These are phyloP conservation scores for Panopea generosa DNA, from an alignment of 2,888 invertebrate genomes.

Conservation along the genomic window DNA sequence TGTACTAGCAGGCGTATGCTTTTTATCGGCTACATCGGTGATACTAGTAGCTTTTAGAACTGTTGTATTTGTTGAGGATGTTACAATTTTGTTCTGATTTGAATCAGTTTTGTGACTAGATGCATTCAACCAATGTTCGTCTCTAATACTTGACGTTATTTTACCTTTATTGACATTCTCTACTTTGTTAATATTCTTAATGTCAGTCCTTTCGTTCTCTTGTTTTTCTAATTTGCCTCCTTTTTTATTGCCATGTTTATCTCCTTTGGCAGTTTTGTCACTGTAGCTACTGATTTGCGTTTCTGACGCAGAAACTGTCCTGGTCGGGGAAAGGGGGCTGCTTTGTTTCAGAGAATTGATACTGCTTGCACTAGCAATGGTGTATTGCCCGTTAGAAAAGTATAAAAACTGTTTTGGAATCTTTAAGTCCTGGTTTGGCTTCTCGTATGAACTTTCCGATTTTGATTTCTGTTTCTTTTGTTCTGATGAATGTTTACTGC, in stretches of 20 bases:
- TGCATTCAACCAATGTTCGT: not conserved
- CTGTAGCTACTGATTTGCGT: conserved; percentile 22
- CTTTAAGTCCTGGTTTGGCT: conserved; percentile 38
- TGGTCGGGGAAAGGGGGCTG: conserved; percentile 58
- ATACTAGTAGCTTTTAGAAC: not conserved
- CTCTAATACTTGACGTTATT: not conserved
- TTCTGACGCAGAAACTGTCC: conserved; percentile 51
- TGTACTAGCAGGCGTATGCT: conserved; percentile 18
- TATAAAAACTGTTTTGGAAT: conserved; percentile 61
- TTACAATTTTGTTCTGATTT: conserved; percentile 34
- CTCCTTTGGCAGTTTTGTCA: conserved; percentile 35
- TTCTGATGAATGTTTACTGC: conserved; percentile 15
- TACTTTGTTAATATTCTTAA: conserved; percentile 9
- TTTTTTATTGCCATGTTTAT: conserved; percentile 14
- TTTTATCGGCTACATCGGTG: conserved; percentile 1
- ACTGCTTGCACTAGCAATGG: conserved; percentile 51
- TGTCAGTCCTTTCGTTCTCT: conserved; percentile 3
- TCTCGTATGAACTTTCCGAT: conserved; percentile 6
- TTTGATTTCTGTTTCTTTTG: conserved; percentile 43
- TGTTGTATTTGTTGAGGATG: not conserved
- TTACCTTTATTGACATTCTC: not conserved
- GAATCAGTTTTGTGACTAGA: conserved; percentile 27
- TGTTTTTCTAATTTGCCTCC: conserved; percentile 8
- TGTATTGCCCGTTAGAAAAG: conserved; percentile 61
- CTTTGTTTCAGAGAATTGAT: conserved; percentile 53